phyloP scores from a whole-genome alignment of 2,113 vertebrate genomes.

The Rhynchopsitta pachyrhyncha region DNA sequence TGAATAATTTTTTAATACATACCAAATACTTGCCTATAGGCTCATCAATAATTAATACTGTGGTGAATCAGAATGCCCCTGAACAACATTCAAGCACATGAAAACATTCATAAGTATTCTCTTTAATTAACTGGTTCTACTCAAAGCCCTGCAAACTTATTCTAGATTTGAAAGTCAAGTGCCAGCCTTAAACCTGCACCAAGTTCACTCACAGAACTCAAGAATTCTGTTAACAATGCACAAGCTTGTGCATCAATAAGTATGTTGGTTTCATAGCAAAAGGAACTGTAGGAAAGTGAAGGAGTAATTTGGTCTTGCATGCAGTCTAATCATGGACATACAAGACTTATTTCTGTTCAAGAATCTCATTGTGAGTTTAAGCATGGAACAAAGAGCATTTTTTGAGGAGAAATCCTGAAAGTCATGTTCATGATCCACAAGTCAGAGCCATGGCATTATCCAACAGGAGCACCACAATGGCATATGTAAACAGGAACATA shows the following conservation, averaged over 20 bases:
- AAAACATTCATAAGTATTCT: neutral
- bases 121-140: neutral
- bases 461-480: neutral
- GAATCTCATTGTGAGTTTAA: neutral
- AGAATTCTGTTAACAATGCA: neutral
- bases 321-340: neutral
- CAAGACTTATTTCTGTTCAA: neutral
- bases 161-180: neutral
- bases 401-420: neutral
- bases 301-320: neutral
- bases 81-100: neutral
- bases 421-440: neutral
- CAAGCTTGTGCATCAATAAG: fast-evolving
- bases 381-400: neutral
- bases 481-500: neutral
- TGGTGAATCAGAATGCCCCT: neutral
- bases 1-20: neutral
- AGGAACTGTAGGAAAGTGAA: neutral
- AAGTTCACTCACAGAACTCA: neutral
- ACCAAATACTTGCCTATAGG: neutral
- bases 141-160: neutral
- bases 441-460: neutral
- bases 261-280: neutral
- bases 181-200: neutral
- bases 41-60: neutral